Evolutionary conservation across 1,140 invertebrate genomes (phyloP), one percentile per base, ranked within the genome.

Genomic region (Heliothis virescens): DNA sequence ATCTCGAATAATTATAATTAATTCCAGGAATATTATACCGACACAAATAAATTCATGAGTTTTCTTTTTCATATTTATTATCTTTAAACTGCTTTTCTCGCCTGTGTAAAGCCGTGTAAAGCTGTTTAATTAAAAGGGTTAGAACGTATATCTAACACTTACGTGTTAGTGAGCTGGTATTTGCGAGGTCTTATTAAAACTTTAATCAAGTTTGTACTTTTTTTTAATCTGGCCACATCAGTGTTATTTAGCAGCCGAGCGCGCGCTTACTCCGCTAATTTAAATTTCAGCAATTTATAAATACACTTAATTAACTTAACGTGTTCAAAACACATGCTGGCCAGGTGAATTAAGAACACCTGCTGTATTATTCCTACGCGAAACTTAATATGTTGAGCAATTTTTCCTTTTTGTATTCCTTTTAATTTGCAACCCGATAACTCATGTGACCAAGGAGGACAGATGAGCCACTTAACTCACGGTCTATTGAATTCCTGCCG

Each of bases 281-380:
- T 65, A 76, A 74, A 76, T 76, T 76, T 63, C 15, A 76, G 57
- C 74, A 76, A 76, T 76, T 74, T 76, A 76, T 76, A 76, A 76
- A 76, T 76, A 29, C 34, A 75, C 21, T 50, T 90, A 90, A 90
- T 88, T 90, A 91, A 85, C 79, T 83, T 77, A 82, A 83, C 80
- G 78, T 86, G 84, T 86, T 85, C 62, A 79, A 69, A 88, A 87
- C 91, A 94, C 85, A 90, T 90, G 92, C 82, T 87, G 81, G 80
- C 90, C 92, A 93, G 92, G 91, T 93, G 92, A 87, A 89, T 34
- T 67, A 55, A 84, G 63, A 79, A 80, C 92, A 94, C 92, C 92
- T 94, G 92, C 87, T 79, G 78, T 71, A 72, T 85, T 89, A 86
- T 84, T 80, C 67, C 65, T 82, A 79, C 79, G 86, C 82, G 92